Evolutionary conservation across 1,140 invertebrate genomes (phyloP).

Genomic region (Leptopilina clavipes): DNA sequence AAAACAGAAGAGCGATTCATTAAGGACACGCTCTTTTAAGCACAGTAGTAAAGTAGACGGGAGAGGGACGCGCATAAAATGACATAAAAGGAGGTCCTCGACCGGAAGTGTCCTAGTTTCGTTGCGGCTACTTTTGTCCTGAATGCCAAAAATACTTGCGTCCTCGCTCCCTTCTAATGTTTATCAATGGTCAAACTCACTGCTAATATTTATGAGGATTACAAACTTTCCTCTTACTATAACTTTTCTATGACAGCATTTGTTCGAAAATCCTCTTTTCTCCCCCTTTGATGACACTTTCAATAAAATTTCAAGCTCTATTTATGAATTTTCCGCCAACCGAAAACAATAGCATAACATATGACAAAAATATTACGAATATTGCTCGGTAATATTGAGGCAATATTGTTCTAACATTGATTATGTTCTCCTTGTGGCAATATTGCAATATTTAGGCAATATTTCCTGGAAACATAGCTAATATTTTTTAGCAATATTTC

Average conservation of each 20-base stretch:
- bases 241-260: neutral
- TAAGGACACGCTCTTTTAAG: slow-evolving; percentile 30
- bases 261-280: neutral
- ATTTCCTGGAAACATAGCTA: too few species aligned
- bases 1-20: slow-evolving; percentile 24
- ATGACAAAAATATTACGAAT: too few species aligned
- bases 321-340: neutral
- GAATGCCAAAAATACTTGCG: slow-evolving; percentile 3
- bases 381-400: too few species aligned
- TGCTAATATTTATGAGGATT: slow-evolving; percentile 25
- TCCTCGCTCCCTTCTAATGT: neutral
- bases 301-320: neutral
- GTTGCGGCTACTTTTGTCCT: slow-evolving; percentile 1
- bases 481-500: too few species aligned
- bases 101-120: slow-evolving; percentile 23
- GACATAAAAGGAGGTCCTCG: slow-evolving; percentile 4
- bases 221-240: neutral
- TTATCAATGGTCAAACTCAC: neutral
- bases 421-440: too few species aligned
- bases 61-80: neutral
- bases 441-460: too few species aligned
- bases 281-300: neutral
- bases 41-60: neutral
- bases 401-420: too few species aligned
- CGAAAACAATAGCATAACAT: too few species aligned